phyloP scores from a whole-genome alignment of 2,113 vertebrate genomes.

The Brachyhypopomus occidentalis region DNA sequence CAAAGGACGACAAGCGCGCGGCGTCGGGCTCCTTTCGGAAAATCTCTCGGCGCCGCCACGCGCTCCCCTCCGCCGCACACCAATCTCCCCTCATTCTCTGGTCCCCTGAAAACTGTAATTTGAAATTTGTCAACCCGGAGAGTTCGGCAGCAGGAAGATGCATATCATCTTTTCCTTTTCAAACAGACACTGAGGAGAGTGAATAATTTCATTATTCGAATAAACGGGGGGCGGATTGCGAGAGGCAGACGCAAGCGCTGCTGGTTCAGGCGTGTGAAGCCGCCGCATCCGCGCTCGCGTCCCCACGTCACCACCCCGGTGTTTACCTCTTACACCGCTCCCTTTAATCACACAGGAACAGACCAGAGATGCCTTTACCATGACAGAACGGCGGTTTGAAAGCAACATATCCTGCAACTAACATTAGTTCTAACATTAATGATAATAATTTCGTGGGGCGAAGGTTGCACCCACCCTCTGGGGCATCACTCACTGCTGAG shows the following conservation, averaged over 20 bases:
- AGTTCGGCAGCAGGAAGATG: slow-evolving; percentile 40
- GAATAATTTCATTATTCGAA: slow-evolving; percentile 50
- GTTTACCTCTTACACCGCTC: neutral
- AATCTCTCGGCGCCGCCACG: slow-evolving; percentile 27
- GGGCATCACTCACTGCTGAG: too few relatives aligned
- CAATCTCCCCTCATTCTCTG: slow-evolving; percentile 48
- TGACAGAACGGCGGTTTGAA: too few relatives aligned
- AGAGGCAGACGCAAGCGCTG: neutral
- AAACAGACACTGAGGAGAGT: slow-evolving; percentile 37
- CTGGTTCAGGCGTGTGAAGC: too few relatives aligned
- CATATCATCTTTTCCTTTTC: slow-evolving; percentile 50
- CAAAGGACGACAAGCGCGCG: slow-evolving; percentile 30
- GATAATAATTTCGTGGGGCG: too few relatives aligned
- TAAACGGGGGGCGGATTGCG: slow-evolving; percentile 42
- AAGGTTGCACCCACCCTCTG: too few relatives aligned
- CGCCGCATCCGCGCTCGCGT: neutral
- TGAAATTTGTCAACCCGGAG: slow-evolving; percentile 53
- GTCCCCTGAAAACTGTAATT: slow-evolving; percentile 52
- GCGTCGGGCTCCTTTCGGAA: neutral
- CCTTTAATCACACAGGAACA: neutral
- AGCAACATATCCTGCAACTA: too few relatives aligned
- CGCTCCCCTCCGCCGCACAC: slow-evolving; percentile 28
- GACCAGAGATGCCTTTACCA: neutral
- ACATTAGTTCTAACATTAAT: too few relatives aligned
- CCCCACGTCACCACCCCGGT: neutral